These are phyloP conservation scores for Corella eumyota DNA, from an alignment of 23 tunicate genomes.

Conservation along the genomic window DNA sequence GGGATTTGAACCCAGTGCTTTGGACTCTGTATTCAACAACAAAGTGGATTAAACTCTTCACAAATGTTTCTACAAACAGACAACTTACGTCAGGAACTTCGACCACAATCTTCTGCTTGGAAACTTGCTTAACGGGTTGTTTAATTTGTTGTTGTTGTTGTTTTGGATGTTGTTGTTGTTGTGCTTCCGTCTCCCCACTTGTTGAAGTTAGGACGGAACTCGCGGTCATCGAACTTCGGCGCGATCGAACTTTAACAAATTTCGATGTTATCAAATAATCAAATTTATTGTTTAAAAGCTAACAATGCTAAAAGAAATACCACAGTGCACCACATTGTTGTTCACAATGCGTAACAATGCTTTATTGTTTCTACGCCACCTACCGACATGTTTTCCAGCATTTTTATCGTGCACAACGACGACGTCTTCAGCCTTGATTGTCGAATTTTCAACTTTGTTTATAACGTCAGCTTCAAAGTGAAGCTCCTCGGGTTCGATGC, in stretches of 20 bases:
- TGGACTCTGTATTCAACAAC: no score
- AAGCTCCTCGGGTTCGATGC: conserved; percentile 61
- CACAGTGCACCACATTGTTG: no score
- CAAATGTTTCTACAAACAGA: background rate
- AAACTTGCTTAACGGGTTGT: no score
- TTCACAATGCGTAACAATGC: no score
- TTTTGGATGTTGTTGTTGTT: no score
- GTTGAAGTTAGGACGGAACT: conserved; percentile 56
- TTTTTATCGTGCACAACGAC: conserved; percentile 63
- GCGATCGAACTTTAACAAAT: conserved; percentile 61
- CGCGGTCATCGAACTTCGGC: conserved; percentile 57
- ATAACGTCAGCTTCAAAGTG: conserved; percentile 69
- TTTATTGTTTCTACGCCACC: no score
- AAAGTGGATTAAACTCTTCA: background rate
- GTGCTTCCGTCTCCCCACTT: conserved; percentile 15
- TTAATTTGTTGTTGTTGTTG: no score
- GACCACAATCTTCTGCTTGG: conserved; percentile 33
- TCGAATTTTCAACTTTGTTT: conserved; percentile 39
- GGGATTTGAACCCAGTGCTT: no score
- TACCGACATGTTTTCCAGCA: conserved; percentile 72
- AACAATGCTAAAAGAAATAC: no score
- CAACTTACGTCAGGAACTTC: conserved; percentile 9
- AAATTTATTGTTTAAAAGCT: no score
- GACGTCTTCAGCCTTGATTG: conserved; percentile 61
- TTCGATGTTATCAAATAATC: no score